Evolutionary conservation across 2,113 vertebrate genomes (phyloP).

Genomic region (Numenius arquata): DNA sequence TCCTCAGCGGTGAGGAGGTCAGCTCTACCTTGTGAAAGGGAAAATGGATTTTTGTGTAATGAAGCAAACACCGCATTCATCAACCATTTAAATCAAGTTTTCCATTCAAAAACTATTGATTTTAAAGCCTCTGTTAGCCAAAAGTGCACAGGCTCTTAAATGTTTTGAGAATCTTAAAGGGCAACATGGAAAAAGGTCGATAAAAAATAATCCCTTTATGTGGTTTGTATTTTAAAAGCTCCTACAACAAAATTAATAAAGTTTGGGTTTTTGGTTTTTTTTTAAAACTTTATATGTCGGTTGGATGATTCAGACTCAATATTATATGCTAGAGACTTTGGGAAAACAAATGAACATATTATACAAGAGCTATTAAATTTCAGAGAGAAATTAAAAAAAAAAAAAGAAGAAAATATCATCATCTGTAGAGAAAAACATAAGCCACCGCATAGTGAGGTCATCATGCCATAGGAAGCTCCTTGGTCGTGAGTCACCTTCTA

Average conservation of each 20-base stretch:
- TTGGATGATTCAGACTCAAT: constrained; percentile 24
- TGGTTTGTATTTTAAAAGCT: constrained; percentile 60
- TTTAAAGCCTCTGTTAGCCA: constrained; percentile 54
- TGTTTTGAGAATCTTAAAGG: constrained; percentile 67
- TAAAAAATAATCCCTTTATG: constrained; percentile 61
- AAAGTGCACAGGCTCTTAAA: constrained; percentile 57
- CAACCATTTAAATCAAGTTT: constrained; percentile 63
- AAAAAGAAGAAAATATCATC: neutral
- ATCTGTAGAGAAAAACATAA: neutral
- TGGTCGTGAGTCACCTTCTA: neutral
- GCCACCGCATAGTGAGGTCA: neutral
- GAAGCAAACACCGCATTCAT: constrained; percentile 46
- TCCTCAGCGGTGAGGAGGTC: constrained; percentile 38
- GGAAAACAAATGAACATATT: neutral
- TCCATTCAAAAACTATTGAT: constrained; percentile 67
- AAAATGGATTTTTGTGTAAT: constrained; percentile 53
- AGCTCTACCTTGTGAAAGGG: constrained; percentile 45
- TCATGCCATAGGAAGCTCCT: neutral
- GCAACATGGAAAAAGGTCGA: constrained; percentile 53
- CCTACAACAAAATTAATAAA: constrained; percentile 57
- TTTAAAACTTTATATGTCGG: neutral
- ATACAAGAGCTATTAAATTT: neutral
- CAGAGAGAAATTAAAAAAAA: neutral
- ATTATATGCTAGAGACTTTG: neutral
- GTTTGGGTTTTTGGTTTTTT: neutral